These are phyloP conservation scores for Aplidium turbinatum DNA, from an alignment of 23 tunicate species.

Conservation along the genomic window DNA sequence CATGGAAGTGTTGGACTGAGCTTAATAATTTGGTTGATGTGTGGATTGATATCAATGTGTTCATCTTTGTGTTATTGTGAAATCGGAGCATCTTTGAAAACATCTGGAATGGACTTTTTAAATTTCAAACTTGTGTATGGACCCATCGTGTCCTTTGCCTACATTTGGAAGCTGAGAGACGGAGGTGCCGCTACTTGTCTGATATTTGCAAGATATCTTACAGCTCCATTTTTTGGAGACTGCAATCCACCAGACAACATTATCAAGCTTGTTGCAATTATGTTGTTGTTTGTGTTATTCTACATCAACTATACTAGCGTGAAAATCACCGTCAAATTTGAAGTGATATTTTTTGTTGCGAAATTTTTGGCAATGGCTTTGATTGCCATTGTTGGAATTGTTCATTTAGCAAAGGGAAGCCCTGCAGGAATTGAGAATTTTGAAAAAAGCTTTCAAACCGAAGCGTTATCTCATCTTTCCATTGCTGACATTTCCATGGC, in stretches of 20 bases:
- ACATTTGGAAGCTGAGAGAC: neutral
- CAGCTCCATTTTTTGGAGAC: conserved; percentile 39
- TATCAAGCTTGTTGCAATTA: conserved; percentile 36
- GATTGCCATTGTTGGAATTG: conserved; percentile 56
- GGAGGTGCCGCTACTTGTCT: conserved; percentile 16
- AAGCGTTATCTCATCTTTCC: neutral
- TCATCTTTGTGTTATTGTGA: conserved; percentile 66
- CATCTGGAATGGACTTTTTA: conserved; percentile 45
- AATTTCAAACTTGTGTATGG: conserved; percentile 64
- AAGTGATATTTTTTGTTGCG: conserved; percentile 44
- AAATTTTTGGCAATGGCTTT: conserved; percentile 48
- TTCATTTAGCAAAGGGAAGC: conserved; percentile 26
- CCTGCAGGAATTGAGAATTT: conserved; percentile 49
- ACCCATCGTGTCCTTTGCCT: conserved; percentile 31
- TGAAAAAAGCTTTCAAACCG: conserved; percentile 37
- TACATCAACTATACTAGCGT: conserved; percentile 56
- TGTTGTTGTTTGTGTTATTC: neutral
- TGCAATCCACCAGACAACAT: conserved; percentile 45
- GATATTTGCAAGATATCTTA: conserved; percentile 52
- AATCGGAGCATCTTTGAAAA: conserved; percentile 36
- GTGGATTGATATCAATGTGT: conserved; percentile 38
- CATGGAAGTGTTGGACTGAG: conserved; percentile 71
- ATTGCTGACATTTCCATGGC: conserved; percentile 20
- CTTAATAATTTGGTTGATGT: conserved; percentile 51
- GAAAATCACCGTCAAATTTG: conserved; percentile 31